Evolutionary conservation across 1,140 invertebrate species (phyloP), one percentile per base, ranked within the genome.

Genomic region (Acromyrmex charruanus): DNA sequence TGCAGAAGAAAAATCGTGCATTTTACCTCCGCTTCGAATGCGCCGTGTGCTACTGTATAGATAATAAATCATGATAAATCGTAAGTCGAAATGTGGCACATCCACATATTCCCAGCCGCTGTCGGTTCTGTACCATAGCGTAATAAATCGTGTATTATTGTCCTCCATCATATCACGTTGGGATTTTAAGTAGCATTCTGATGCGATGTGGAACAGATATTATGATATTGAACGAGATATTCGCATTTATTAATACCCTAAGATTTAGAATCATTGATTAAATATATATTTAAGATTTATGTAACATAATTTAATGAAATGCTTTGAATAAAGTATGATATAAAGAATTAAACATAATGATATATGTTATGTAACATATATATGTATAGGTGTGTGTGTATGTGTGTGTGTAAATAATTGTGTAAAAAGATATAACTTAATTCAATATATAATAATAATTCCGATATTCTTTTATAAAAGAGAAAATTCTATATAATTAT

Each of bases 61-160:
- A 80, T 80, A 69, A 80, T 80, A 80, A 80, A 80, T 80, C 49
- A 69, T 39, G 31, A 69, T 69, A 35, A 80, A 66, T 80, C 28
- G 25, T 49, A 68, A 61, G 53, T 77, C 21, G 21, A 69, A 80
- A 68, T 68, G n/a, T 35, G n/a, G 31, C 49, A 65, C 16, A 66
- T 35, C 44, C 14, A 35, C n/a, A 39, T 59, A 59, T 39, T 35
- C 14, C 21, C 28, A 35, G n/a, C n/a, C 44, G 12, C 9, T 79
- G 61, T 69, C 77, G 31, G n/a, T 69, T 80, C 68, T 44, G 28
- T 21, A 51, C 14, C 9, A 44, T 12, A 65, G 63, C 39, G 39
- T 55, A 68, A 80, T 80, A 80, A 80, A 80, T 66, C 61, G 44
- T 18, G 14, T 28, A 80, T 80, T 68, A 68, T 68, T 69, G 31